Evolutionary conservation across 2,888 invertebrate genomes (phyloP).

Genomic region (Charanyca ferruginea): DNA sequence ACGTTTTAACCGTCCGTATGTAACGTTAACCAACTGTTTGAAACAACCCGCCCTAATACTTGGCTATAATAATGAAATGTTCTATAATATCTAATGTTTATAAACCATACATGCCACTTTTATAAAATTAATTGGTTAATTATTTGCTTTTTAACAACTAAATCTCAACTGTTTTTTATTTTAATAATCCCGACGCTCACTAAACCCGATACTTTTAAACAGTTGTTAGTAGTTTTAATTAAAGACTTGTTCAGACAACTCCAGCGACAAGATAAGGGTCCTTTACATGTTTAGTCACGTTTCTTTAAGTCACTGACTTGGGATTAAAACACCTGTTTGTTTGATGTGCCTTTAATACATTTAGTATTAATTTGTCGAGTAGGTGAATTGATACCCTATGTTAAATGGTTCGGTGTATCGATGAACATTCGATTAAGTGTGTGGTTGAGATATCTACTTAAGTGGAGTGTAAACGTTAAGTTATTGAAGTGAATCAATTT

Average conservation of each 20-base stretch:
- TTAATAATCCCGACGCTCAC: background rate
- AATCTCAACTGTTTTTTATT: background rate
- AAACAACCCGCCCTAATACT: too few relatives aligned
- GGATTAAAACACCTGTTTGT: conserved; percentile 16
- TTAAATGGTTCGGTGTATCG: conserved; percentile 2
- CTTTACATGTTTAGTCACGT: conserved; percentile 24
- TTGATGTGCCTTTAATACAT: conserved; percentile 1
- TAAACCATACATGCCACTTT: too few relatives aligned
- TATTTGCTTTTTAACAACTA: too few relatives aligned
- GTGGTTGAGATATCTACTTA: background rate
- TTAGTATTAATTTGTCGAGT: conserved; percentile 1
- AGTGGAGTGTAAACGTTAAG: conserved; percentile 17
- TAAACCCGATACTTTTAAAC: conserved; percentile 4
- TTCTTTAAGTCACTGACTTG: conserved; percentile 15
- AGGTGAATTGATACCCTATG: conserved; percentile 7
- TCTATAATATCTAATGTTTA: too few relatives aligned
- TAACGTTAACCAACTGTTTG: too few relatives aligned
- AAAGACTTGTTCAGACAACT: conserved; percentile 21
- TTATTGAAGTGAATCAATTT: conserved; percentile 17
- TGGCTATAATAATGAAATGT: too few relatives aligned
- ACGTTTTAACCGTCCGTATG: too few relatives aligned
- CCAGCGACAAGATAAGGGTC: background rate
- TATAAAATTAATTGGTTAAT: too few relatives aligned
- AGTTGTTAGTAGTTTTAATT: conserved; percentile 40
- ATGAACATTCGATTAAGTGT: conserved; percentile 10